Base-by-base conservation (phyloP, 1,140 invertebrate species). In the Neodiprion pinetum region DNA sequence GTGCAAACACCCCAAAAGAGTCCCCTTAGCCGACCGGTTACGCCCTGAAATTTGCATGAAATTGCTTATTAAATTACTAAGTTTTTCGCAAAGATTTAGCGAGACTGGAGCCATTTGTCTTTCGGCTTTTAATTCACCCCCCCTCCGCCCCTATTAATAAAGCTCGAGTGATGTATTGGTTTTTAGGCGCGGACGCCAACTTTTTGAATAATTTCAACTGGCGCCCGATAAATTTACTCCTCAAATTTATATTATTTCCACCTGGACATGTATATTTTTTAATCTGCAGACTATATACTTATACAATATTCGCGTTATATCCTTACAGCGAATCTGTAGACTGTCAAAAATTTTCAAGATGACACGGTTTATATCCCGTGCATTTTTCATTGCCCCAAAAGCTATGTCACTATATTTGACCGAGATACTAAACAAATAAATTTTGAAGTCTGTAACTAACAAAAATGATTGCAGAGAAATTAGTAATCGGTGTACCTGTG, bases 41-140 rank as follows among this genome's bases (percentile, higher is more conserved):
- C 53, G 53, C 80, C 81, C 66, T 72, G 74, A 77, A 85, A 87
- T 87, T 87, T 87, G 84, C 86, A 87, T 87, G 83, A 87, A 87
- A 87, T 87, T 87, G 86, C 86, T 86, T 87, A 87, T 86, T 87
- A 87, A 86, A 87, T 86, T 81, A 85, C 81, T 81, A 83, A 86
- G 80, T 85, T 86, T 86, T 87, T 83, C 81, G 76, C 74, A 80
- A 86, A 85, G 86, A 87, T 86, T 86, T 86, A 86, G 84, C 79
- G 83, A 65, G 82, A 82, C 77, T 77, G 78, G 74, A 79, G 81
- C 82, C 84, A 86, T 87, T 86, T 85, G 83, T 86, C 84, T 86
- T 85, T 79, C 72, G 70, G 81, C 78, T 80, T 86, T 83, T 86
- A 86, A 85, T 84, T 85, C 84, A 82, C 82, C 80, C 75, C 65